Conservation (phyloP, 1,140 invertebrate genomes). For the Trichonephila clavipes region DNA sequence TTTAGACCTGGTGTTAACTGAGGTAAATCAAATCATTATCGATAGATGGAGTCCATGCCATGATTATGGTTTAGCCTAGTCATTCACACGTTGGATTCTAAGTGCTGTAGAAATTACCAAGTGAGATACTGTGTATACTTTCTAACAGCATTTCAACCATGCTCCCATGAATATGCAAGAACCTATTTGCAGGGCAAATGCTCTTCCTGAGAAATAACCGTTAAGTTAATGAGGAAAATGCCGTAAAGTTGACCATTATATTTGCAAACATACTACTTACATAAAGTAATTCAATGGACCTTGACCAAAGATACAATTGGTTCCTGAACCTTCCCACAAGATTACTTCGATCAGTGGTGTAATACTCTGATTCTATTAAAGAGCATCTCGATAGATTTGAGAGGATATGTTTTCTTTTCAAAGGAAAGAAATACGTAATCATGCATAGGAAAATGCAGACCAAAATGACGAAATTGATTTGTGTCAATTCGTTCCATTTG, state of each 20-base stretch:
- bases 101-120: neutral
- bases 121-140: neutral
- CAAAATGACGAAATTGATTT: neutral
- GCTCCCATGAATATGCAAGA: slow-evolving; percentile 4
- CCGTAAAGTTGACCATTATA: neutral
- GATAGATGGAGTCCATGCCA: neutral
- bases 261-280: neutral
- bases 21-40: neutral
- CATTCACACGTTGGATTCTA: neutral
- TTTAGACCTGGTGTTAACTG: neutral
- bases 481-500: no score
- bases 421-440: neutral
- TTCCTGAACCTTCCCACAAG: neutral
- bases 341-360: neutral
- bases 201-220: slow-evolving; percentile 6
- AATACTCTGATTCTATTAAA: neutral
- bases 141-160: slow-evolving; percentile 1
- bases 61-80: neutral
- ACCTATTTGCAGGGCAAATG: neutral
- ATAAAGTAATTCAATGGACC: slow-evolving; percentile 14
- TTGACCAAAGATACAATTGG: slow-evolving; percentile 2
- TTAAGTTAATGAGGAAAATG: slow-evolving; percentile 23
- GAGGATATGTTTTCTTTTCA: neutral
- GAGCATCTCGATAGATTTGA: neutral
- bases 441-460: neutral